Base-by-base conservation (phyloP, 2,797 vertebrate species). In the Chelidonichthys spinosus region DNA sequence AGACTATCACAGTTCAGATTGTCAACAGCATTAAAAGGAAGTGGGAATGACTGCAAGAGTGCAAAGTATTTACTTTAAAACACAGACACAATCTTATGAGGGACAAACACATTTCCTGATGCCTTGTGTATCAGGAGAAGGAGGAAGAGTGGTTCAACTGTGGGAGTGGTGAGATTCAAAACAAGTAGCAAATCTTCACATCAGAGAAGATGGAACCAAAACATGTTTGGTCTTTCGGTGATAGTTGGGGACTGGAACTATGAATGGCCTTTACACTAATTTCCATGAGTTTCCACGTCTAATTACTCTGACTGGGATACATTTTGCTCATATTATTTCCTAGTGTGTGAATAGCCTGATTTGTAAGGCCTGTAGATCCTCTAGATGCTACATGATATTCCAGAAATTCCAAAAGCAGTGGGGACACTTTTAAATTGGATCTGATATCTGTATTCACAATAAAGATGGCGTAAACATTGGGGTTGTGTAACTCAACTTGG, bases 381-480 rank as follows among this genome's bases (percentile, higher is more conserved):
- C 11, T 11, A 49, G 42, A 54, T 60, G 39, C 36, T 35, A 25
- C 14, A 35, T 35, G 2, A 54, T 71, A 72, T 67, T 73, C 42
- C 18, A 2, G 55, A 50, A 78, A 84, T 58, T 83, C 69, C 83
- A 43, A 43, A 82, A 66, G 15, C 85, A 77, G 82, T 60, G 17
- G 70, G 70, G 54, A 59, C 9, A n/a, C 65, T 42, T 39, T 63
- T 81, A 76, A 86, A 86, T 69, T 72, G 73, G 76, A 79, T 63
- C 39, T 25, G 55, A 66, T 47, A 72, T 81, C 58, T 78, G 65
- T 74, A n/a, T 72, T 74, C 66, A 78, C 65, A 82, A 78, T 65
- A 72, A 54, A 42, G n/a, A 69, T 8, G 13, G 53, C 37, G 52
- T 64, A 71, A 78, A 84, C 0, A 17, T 11, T 35, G 52, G 17